Conservation (phyloP, 1,140 invertebrate species). For the Magallana ariakensis region DNA sequence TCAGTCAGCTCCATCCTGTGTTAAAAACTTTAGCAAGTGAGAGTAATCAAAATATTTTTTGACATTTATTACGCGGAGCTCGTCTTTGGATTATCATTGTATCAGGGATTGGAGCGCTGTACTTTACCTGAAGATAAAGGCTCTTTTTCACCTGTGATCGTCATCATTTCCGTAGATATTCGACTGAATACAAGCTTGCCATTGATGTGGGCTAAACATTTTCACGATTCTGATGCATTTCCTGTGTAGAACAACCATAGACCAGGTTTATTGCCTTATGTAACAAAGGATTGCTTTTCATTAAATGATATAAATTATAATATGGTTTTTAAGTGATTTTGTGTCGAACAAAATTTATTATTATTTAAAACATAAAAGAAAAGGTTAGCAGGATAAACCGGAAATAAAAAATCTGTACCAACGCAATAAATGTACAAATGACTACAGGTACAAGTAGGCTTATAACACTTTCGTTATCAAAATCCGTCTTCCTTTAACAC, state of each 20-base stretch:
- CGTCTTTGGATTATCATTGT: slow-evolving; percentile 4
- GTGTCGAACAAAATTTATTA: no score
- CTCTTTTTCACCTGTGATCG: background rate
- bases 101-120: background rate
- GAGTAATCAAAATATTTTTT: slow-evolving; percentile 19
- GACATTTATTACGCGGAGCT: background rate
- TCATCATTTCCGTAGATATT: background rate
- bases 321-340: background rate
- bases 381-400: background rate
- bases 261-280: background rate
- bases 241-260: background rate
- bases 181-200: background rate
- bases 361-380: background rate
- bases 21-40: background rate
- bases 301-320: background rate
- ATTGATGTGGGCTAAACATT: slow-evolving; percentile 22
- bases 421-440: background rate
- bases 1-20: background rate
- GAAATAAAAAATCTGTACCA: background rate
- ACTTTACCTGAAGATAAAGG: background rate
- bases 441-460: background rate
- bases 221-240: slow-evolving; percentile 14
- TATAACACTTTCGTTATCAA: no score
- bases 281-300: background rate
- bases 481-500: no score